Evolutionary conservation across 1,140 invertebrate species (phyloP), one percentile per base, ranked within the genome.

Genomic region (Octopus bimaculoides): DNA sequence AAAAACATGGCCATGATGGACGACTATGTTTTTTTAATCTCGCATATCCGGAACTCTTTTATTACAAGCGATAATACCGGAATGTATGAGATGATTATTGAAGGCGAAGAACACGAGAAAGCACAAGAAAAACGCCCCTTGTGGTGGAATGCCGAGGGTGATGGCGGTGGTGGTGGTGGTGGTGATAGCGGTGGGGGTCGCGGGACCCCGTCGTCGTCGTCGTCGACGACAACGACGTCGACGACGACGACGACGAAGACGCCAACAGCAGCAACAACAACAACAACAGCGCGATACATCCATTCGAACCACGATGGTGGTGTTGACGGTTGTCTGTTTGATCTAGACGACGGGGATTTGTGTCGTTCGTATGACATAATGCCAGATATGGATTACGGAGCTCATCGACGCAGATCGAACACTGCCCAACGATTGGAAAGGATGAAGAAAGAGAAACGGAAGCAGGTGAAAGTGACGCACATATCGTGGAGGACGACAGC

Each of bases 51-150:
- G 79, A 96, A 97, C 89, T 97, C 96, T 26, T 98, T 97, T 90
- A 96, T 97, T 85, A 95, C 95, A n/a, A 96, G 95, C 54, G 97
- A 98, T 91, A 96, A 98, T 89, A 97, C 96, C 86, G 95, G 95
- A 92, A 92, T 86, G 81, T 88, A 87, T 84, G 88, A 89, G 74
- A 78, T 86, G 71, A 86, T 88, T 14, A 86, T 88, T 14, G 86
- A 88, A 61, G 80, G 77, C 77, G 85, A 87, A 14, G 84, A 86
- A 12, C 77, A 81, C n/a, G 82, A 83, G 55, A 78, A 77, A 75
- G 75, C 17, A 1, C 56, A 12, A 61, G 77, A 77, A 5, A 77
- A 77, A 77, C 52, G 77, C 17, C 54, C 54, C 6, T 54, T 77
- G 20, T 77, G 52, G n/a, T 77, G 77, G 77, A 41, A 77, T n/a